Percentiles rank a stretch among this genome's conserved stretches.
Conservation (phyloP, 1,140 invertebrate genomes). For the Caenorhabditis tropicalis region DNA sequence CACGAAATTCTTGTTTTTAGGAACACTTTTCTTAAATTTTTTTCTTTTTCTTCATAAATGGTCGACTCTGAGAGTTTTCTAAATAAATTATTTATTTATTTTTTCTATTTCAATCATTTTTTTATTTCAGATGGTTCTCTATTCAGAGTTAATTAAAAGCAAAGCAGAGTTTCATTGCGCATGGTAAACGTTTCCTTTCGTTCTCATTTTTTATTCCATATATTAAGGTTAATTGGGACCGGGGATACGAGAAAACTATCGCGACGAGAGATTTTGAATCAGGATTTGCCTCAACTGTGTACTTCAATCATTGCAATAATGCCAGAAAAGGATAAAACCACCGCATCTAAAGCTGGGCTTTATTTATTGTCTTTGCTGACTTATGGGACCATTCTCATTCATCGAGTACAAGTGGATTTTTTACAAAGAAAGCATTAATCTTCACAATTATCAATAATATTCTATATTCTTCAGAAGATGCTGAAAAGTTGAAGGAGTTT, state of each 20-base stretch:
- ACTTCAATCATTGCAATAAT: not conserved
- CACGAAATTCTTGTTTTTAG: not conserved
- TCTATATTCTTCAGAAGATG: not conserved
- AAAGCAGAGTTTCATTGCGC: not conserved
- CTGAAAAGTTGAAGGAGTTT: not conserved
- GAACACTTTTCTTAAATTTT: not conserved
- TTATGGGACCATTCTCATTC: not conserved
- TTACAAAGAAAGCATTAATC: not conserved
- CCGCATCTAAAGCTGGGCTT: not conserved
- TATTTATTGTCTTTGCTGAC: not conserved
- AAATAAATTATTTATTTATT: no score
- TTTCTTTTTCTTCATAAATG: not conserved
- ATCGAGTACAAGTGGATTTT: not conserved
- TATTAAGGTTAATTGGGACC: not conserved
- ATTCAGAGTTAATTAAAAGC: not conserved
- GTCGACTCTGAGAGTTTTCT: no score
- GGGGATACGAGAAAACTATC: not conserved
- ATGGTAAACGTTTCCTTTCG: not conserved
- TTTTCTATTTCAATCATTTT: not conserved
- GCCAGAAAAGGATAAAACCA: not conserved
- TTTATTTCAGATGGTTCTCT: slow-evolving; percentile 15
- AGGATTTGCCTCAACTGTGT: not conserved
- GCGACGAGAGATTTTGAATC: not conserved
- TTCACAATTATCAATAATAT: not conserved
- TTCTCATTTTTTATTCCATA: not conserved